phyloP scores from a whole-genome alignment of 2,888 invertebrate species.

The Campoplex nolae region DNA sequence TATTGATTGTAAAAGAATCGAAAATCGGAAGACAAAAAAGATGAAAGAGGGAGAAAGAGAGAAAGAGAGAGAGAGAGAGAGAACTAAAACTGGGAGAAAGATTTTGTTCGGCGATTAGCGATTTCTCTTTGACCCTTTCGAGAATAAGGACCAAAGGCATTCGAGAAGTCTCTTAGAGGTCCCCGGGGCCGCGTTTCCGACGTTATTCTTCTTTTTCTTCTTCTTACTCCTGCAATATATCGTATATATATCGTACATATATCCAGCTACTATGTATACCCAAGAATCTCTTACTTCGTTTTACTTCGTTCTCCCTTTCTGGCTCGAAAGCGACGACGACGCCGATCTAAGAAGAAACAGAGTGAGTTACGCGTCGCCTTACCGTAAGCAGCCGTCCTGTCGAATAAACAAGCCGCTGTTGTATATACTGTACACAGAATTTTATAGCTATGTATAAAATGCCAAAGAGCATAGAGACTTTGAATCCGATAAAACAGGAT shows the following conservation, averaged over 20 bases:
- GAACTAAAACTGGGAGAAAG: conserved; percentile 20
- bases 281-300: conserved; percentile 34
- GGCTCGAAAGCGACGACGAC: conserved; percentile 51
- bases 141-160: conserved; percentile 57
- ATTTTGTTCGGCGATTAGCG: conserved; percentile 68
- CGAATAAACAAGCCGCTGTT: conserved; percentile 66
- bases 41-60: neutral
- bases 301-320: conserved; percentile 46
- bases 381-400: conserved; percentile 60
- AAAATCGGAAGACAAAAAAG: conserved; percentile 1
- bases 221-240: conserved; percentile 33
- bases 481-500: conserved; percentile 68
- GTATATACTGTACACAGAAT: conserved; percentile 47
- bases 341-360: conserved; percentile 31
- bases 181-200: conserved; percentile 58
- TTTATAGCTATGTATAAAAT: conserved; percentile 61
- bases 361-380: conserved; percentile 64
- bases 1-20: conserved; percentile 50
- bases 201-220: conserved; percentile 57
- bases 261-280: conserved; percentile 48
- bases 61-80: neutral
- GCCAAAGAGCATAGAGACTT: conserved; percentile 55
- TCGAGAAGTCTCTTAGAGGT: conserved; percentile 61
- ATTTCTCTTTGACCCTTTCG: conserved; percentile 67
- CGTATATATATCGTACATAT: neutral